These are phyloP conservation scores for Lacanobia oleracea DNA, from an alignment of 2,888 invertebrate species.

Conservation along the genomic window DNA sequence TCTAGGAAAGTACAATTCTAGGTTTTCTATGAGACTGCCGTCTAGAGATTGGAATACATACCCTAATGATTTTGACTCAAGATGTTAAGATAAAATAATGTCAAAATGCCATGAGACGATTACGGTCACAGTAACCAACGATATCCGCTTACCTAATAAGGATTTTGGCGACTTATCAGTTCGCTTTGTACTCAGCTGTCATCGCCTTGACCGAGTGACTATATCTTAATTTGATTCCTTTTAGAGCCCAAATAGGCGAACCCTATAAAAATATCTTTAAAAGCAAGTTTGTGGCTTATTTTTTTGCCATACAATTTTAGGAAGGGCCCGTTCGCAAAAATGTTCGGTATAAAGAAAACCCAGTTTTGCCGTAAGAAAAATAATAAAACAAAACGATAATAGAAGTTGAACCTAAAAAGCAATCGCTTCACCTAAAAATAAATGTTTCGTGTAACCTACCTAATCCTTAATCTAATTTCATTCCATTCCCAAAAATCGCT, in stretches of 20 bases:
- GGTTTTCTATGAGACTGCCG: too few relatives aligned
- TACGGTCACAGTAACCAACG: not conserved
- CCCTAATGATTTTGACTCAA: not conserved
- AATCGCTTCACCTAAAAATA: conserved; percentile 9
- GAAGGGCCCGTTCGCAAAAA: not conserved
- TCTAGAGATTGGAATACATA: not conserved
- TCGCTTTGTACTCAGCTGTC: conserved; percentile 10
- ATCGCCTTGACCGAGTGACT: not conserved
- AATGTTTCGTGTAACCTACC: not conserved
- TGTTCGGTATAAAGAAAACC: not conserved
- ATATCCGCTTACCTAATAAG: conserved; percentile 2
- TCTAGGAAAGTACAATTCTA: too few relatives aligned
- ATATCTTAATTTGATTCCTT: conserved; percentile 34
- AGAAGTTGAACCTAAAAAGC: not conserved
- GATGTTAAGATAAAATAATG: not conserved
- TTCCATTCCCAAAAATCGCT: conserved; percentile 16
- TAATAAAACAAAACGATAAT: conserved; percentile 43
- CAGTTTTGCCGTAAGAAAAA: not conserved
- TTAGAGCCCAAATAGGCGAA: conserved; percentile 6
- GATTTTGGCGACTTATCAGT: conserved; percentile 19
- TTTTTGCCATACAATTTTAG: not conserved
- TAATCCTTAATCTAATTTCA: conserved; percentile 14
- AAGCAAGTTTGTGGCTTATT: not conserved
- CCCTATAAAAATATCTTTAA: not conserved
- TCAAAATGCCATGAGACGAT: not conserved